Evolutionary conservation across 2,888 invertebrate species (phyloP), one percentile per base, ranked within the genome.

Genomic region (Plebejus anna): DNA sequence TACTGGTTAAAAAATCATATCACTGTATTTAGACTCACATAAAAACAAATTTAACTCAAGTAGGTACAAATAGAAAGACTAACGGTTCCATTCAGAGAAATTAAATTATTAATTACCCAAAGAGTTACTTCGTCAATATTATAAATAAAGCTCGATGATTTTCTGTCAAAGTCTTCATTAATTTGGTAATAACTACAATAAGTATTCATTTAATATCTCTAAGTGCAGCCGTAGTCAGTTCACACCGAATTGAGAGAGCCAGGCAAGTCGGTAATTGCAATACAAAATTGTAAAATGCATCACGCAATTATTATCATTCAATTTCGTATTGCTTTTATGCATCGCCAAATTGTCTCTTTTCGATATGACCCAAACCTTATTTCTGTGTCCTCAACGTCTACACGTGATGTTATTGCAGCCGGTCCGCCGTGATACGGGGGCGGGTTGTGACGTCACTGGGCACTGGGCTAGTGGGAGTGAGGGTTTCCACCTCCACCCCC

Each of bases 391-490:
- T 55, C 4, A 55, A 55, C 55, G 55, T 47, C 47, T 11, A 55
- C 4, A 16, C 4, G 16, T 55, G 42, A 55, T 28, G 11, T 16
- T 28, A 51, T 87, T 86, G 4, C 95, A 99, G 99, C 88, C 99
- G 99, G 77, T 98, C 98, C 77, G 99, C 99, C 42, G 99, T 99
- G 76, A 97, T 99, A 79, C 96, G 99, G 79, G 99, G 99, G 73
- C 96, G 97, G 81, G 99, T 99, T 76, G 96, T 98, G 77, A 98
- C 98, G 72, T 96, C 96, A 75, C 96, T 98, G 87, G 98, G 98
- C 75, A 97, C 97, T 85, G 98, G 99, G 57, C 94, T 99, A 82
- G 97, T 98, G 89, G 99, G 99, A 55, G 99, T 99, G 9, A 95
- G 99, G 81, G 99, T 99, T 4, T 97, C 98, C 80, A 98, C 99